A percentile compares a stretch with the other conserved stretches of the same genome.
Conservation (phyloP, 2,888 invertebrate species). For the Netelia fuscicornis region DNA sequence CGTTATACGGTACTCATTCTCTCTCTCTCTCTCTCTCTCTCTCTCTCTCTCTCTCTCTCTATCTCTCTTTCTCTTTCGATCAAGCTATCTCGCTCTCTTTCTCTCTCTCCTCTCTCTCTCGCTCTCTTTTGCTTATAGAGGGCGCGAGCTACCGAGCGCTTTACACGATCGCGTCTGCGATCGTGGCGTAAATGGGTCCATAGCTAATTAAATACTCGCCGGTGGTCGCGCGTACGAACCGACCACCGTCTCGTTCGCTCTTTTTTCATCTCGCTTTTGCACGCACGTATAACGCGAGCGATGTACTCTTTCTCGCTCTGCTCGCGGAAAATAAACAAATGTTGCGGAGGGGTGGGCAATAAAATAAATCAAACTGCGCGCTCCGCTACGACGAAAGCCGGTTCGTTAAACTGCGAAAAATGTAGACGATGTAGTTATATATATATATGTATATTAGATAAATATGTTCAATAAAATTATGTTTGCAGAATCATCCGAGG, state of each 20-base stretch:
- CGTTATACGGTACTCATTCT: conserved; percentile 17
- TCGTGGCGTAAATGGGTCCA: conserved; percentile 62
- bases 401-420: conserved; percentile 55
- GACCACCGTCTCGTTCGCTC: conserved; percentile 27
- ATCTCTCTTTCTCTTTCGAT: conserved; percentile 24
- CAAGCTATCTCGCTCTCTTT: not conserved
- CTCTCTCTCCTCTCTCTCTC: conserved; percentile 21
- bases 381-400: conserved; percentile 38
- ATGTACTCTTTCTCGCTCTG: conserved; percentile 37
- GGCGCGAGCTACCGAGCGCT: conserved; percentile 28
- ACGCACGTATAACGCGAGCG: conserved; percentile 3
- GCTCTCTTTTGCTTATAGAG: not conserved
- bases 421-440: conserved; percentile 15
- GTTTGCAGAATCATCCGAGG: conserved; percentile 31
- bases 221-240: conserved; percentile 44
- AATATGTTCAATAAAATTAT: conserved; percentile 47
- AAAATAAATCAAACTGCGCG: conserved; percentile 48
- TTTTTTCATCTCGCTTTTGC: not conserved
- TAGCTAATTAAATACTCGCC: conserved; percentile 61
- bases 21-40: conserved; percentile 38
- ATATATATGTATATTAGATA: conserved; percentile 3
- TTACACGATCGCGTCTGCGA: conserved; percentile 59
- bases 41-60: conserved; percentile 30
- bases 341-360: conserved; percentile 30
- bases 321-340: conserved; percentile 54